Conservation (phyloP, 2,888 invertebrate species). For the Abrostola tripartita region DNA sequence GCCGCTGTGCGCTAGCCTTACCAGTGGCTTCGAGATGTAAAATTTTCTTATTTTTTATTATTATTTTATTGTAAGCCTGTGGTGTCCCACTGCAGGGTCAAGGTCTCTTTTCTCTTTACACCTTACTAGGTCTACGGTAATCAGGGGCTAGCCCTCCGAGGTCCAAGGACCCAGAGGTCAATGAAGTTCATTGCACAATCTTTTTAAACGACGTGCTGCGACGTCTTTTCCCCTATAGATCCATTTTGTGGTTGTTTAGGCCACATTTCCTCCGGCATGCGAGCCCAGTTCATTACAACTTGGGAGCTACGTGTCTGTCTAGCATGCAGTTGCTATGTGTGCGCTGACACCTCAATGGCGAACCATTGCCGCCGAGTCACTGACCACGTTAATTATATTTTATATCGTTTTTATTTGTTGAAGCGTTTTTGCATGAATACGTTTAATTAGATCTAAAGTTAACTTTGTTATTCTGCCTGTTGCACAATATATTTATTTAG, state of each 20-base stretch:
- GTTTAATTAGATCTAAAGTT: slow-evolving; percentile 59
- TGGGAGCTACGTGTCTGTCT: background rate
- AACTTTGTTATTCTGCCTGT: slow-evolving; percentile 72
- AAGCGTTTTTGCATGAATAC: slow-evolving; percentile 64
- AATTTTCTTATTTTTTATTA: slow-evolving; percentile 46
- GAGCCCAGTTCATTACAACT: background rate
- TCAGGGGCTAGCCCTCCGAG: background rate
- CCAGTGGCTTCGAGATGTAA: slow-evolving; percentile 48
- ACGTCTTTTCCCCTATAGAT: background rate
- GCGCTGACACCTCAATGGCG: background rate
- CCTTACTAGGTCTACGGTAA: background rate
- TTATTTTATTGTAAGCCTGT: slow-evolving; percentile 4
- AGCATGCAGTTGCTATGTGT: background rate
- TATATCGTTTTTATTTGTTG: slow-evolving; percentile 61
- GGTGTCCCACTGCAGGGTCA: background rate
- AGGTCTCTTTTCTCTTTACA: background rate
- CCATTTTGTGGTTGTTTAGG: background rate
- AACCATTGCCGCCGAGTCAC: background rate
- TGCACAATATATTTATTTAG: slow-evolving; percentile 78
- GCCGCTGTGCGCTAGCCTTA: slow-evolving; percentile 46
- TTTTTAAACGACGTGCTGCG: background rate
- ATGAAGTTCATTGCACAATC: background rate
- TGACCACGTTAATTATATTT: slow-evolving; percentile 28
- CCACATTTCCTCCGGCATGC: background rate
- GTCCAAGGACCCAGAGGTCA: background rate